Base-by-base conservation (phyloP, 2,888 invertebrate genomes). In the Chrysolina haemoptera region DNA sequence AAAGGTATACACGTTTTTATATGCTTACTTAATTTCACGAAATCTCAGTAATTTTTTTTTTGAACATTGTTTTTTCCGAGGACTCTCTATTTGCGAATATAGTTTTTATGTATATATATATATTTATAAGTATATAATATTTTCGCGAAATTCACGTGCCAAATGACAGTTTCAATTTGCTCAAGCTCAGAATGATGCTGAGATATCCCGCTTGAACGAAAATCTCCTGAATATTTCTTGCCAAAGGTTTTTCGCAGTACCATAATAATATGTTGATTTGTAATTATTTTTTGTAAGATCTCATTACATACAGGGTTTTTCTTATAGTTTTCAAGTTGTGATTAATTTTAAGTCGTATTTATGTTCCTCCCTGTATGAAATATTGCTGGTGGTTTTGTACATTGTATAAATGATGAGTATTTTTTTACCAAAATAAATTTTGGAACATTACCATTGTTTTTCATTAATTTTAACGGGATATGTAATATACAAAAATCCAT, bases 351-450 rank as follows among this genome's bases (percentile, higher is more conserved):
- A 14, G 59, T 59, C 22, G 9, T 59, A 14, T 22, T 59, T 35
- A 59, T 27, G 22, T 59, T 59, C 9, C n/a, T 18, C 59, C 22
- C 9, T 59, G 35, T 59, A 59, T 59, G 59, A 14, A 14, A 59
- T 59, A 27, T 59, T n/a, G 14, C 22, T 59, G 59, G 27, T 27
- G 59, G 11, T 59, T 59, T 59, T 59, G n/a, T 59, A 59, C 59
- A 35, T 59, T 59, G 35, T 59, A 35, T 27, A 59, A 59, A 27
- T 27, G n/a, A 27, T 6, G 27, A 59, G 35, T 59, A 59, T 59
- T 59, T 59, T 59, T 59, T 22, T 59, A 59, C 59, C 59, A 59
- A 59, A 53, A 59, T 59, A 59, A 59, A 59, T 59, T 16, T 20
- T 16, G 2, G n/a, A 35, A 35, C 27, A 59, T 59, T 59, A 22